Percentiles rank a stretch among this genome's conserved stretches.
Evolutionary conservation across 2,888 invertebrate genomes (phyloP).

Genomic region (Thumatha senex): DNA sequence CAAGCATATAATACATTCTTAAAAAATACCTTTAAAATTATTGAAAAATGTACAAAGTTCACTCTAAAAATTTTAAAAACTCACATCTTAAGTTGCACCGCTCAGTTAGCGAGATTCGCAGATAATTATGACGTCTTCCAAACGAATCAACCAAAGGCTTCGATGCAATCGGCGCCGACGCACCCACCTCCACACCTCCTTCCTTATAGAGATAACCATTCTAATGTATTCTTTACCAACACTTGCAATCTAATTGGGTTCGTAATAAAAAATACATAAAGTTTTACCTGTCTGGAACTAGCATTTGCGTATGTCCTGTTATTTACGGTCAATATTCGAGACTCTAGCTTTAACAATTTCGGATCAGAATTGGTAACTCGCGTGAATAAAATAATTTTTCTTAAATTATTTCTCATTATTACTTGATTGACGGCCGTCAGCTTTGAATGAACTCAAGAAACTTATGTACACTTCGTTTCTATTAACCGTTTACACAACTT

Average conservation of each 20-base stretch:
- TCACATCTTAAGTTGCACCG: conserved; percentile 98
- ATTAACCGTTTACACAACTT: too few relatives aligned
- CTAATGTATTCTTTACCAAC: not conserved
- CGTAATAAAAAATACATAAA: not conserved
- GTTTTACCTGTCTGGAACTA: conserved; percentile 10
- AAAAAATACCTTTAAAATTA: not conserved
- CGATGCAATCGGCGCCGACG: conserved; percentile 11
- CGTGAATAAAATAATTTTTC: conserved; percentile 21
- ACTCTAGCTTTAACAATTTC: conserved; percentile 8
- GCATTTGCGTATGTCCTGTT: conserved; percentile 21
- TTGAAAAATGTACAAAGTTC: not conserved
- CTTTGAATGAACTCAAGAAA: not conserved
- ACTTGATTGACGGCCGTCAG: not conserved
- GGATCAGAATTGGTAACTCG: conserved; percentile 17
- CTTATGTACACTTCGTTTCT: not conserved
- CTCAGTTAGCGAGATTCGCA: conserved; percentile 98
- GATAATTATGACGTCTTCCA: conserved; percentile 95
- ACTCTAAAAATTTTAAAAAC: conserved; percentile 41
- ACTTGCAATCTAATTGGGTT: not conserved
- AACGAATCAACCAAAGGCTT: conserved; percentile 89
- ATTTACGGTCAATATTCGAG: conserved; percentile 1
- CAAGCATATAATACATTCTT: not conserved
- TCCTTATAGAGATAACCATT: conserved; percentile 14
- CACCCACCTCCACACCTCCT: conserved; percentile 9
- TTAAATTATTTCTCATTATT: conserved; percentile 23